phyloP scores from a whole-genome alignment of 2,797 vertebrate species.

The Otolemur crassicaudatus region DNA sequence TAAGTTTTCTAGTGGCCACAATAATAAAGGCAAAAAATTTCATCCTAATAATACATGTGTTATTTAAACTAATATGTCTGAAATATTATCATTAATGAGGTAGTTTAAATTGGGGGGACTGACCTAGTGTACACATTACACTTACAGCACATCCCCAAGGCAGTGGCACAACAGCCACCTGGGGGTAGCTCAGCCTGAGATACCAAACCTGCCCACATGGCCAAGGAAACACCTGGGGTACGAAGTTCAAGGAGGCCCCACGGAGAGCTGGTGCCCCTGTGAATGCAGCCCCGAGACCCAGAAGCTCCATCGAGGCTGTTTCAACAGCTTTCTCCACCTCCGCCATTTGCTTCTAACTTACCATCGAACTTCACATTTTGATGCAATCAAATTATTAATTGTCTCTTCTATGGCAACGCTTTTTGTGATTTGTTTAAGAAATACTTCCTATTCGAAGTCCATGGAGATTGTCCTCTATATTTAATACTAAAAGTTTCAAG shows the following conservation, averaged over 20 bases:
- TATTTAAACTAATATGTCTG: neutral
- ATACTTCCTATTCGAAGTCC: neutral
- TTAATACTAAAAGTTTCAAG: neutral
- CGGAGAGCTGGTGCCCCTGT: no score
- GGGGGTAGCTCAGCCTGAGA: neutral
- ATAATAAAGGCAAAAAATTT: neutral
- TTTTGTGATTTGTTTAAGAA: neutral
- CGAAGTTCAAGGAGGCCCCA: neutral
- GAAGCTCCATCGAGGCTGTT: neutral
- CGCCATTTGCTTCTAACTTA: neutral
- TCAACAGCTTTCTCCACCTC: fast-evolving
- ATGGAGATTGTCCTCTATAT: neutral
- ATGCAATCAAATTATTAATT: neutral
- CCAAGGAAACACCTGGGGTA: neutral
- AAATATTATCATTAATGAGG: neutral
- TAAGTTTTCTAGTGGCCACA: neutral
- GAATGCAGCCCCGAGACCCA: neutral
- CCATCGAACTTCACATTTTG: neutral
- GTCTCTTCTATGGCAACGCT: neutral
- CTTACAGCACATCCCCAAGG: no score
- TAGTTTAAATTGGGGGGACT: no score
- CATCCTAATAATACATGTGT: neutral
- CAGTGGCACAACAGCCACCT: neutral
- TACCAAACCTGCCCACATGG: neutral
- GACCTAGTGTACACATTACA: neutral